Base-by-base conservation (phyloP, 2,113 vertebrate species). In the Nannobrachium achirus region DNA sequence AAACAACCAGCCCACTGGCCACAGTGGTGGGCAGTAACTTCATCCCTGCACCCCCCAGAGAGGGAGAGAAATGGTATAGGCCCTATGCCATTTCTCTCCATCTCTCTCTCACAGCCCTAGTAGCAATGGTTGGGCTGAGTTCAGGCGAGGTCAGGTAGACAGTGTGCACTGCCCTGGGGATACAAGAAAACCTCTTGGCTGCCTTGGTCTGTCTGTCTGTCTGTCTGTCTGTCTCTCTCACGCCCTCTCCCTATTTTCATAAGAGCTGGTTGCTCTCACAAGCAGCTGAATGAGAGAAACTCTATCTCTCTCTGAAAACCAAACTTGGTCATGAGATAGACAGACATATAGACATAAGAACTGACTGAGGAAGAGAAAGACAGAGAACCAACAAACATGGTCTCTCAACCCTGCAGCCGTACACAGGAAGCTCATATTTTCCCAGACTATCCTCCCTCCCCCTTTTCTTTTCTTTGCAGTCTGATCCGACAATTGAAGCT, bases 391-490 rank as follows among this genome's bases (percentile, higher is more conserved):
- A 71, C 73, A 73, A 67, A 70, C 4, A 69, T 61, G 58, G 53
- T 16, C 66, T 16, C 66, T 63, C 67, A 79, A 87, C 69, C 51
- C 76, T 80, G 55, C 79, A 78, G 66, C 73, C 81, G 65, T 51
- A 69, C 70, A 56, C 85, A 89, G 82, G 88, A 89, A 86, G 82
- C 81, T 82, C 82, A 83, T 87, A 84, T 89, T 91, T 89, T 91
- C 88, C 84, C 89, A 89, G 88, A 89, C 85, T 84, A 14, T 20
- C 38, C 15, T 38, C 4, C 38, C 78, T 33, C 64, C 62, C 76
- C 25, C 64, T 53, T 73, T 66, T 76, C 19, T 83, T 78, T 71
- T 69, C 78, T 51, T 19, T 9, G 10, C 48, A 82, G 78, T 76
- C 73, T 79, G 77, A 86, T 87, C 80, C 77, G 67, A 84, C 79